phyloP scores from a whole-genome alignment of 30 jellyfish, hydroid and myxozoan species.

The Hydra vulgaris region DNA sequence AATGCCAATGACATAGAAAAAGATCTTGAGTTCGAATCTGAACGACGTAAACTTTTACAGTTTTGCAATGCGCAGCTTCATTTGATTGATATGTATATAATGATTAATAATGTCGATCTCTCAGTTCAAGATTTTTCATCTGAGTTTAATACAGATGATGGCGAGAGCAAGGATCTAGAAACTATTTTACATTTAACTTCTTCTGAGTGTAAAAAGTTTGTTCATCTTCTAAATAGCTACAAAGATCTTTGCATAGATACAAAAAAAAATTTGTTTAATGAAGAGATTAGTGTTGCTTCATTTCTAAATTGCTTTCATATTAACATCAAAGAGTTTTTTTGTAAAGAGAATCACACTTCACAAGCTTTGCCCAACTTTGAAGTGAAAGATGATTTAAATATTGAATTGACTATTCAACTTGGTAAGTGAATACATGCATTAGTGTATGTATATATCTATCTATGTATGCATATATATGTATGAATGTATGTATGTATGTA shows the following conservation, averaged over 20 bases:
- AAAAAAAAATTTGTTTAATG: neutral
- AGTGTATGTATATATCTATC: no score
- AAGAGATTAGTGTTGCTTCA: neutral
- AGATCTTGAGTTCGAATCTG: constrained; percentile 37
- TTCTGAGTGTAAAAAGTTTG: constrained; percentile 5
- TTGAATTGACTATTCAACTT: neutral
- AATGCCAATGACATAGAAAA: constrained; percentile 4
- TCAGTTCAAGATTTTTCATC: neutral
- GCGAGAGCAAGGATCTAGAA: neutral
- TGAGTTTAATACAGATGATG: neutral
- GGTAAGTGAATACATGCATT: neutral
- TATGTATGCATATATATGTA: no score
- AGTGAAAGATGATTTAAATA: neutral
- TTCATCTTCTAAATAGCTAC: neutral
- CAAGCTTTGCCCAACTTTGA: neutral
- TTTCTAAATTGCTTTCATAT: constrained; percentile 12
- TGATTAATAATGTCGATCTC: neutral
- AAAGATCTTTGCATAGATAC: constrained; percentile 2
- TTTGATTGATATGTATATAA: constrained; percentile 5
- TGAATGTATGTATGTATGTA: no score
- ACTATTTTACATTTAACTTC: constrained; percentile 9
- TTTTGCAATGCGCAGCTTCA: constrained; percentile 24
- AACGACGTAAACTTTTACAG: neutral
- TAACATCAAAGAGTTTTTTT: neutral
- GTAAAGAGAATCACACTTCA: neutral